Evolutionary conservation across 2,113 vertebrate species (phyloP).

Genomic region (Marmota flaviventris): DNA sequence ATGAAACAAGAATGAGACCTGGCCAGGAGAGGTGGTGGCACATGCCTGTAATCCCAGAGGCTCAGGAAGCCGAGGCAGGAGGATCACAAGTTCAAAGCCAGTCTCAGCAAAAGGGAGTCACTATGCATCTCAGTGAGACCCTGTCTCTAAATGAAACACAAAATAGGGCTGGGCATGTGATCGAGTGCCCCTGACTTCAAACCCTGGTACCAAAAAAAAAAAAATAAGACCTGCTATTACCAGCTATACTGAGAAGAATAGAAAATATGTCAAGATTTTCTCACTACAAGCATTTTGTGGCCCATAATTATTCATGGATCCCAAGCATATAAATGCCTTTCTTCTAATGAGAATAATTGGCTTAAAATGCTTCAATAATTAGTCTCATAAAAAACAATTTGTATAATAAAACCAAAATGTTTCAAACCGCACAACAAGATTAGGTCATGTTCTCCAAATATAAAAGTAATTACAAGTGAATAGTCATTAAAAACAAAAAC

Average conservation of each 20-base stretch:
- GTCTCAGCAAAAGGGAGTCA: too few relatives aligned
- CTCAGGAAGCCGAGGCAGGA: too few relatives aligned
- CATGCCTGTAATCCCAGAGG: too few relatives aligned
- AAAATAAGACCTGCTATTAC: not conserved
- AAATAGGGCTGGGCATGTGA: too few relatives aligned
- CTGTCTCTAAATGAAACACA: too few relatives aligned
- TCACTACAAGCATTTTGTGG: not conserved
- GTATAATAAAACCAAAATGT: not conserved
- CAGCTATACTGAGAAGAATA: not conserved
- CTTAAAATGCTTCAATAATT: not conserved
- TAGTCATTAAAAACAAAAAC: not conserved
- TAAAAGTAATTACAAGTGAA: slow-evolving; percentile 15
- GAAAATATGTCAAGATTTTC: not conserved
- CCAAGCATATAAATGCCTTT: not conserved
- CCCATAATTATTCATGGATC: not conserved
- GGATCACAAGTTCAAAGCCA: too few relatives aligned
- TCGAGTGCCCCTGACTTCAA: too few relatives aligned
- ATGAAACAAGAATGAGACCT: not conserved
- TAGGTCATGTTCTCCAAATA: slow-evolving; percentile 20
- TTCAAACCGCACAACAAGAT: not conserved
- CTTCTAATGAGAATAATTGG: not conserved
- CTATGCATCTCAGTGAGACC: too few relatives aligned
- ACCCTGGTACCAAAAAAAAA: too few relatives aligned
- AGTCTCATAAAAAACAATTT: not conserved
- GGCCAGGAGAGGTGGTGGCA: too few relatives aligned